Base-by-base conservation (phyloP, 1,140 invertebrate species). In the Diorhabda elongata region DNA sequence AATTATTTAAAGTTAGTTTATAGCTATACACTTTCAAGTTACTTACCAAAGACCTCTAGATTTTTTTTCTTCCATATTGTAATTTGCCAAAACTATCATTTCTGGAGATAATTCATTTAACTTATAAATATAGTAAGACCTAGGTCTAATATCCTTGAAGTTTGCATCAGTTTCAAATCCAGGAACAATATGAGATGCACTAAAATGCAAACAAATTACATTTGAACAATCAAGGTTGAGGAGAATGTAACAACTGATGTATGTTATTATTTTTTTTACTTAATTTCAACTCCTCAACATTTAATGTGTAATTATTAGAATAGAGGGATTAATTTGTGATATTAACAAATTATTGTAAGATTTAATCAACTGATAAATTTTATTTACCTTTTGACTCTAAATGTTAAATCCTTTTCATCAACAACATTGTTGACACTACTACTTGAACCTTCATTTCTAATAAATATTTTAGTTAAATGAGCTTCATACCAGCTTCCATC, bases 31-130 rank as follows among this genome's bases (percentile, higher is more conserved):
- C 26, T 26, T 73, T 47, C 67, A 56, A 9, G 26, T 3, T 63
- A 90, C 90, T 82, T 88, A 93, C 92, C 92, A 94, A 78, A 88
- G 86, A 7, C 92, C 92, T 78, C 86, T 83, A 78, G 87, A 84
- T 44, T 85, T 81, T 2, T 89, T 87, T 42, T 90, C 82, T 74
- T 93, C 91, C 57, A 88, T 83, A 78, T 94, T 93, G 74, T 91
- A 88, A 83, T 94, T 94, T 0, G 90, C 83, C 85, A 95, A 88
- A 3, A 94, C 85, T 69, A 75, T 85, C 66, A 89, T 83, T 7
- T 87, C 89, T 41, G 83, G 74, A 75, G 87, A 80, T 8, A 93
- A 75, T 62, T 91, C 81, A 4, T 84, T 75, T 61, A 88, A 79
- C 57, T 84, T 75, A 56, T 92, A 78, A 52, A 82, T 77, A 52